Conservation (phyloP, 2,888 invertebrate species). For the Siphlonurus alternatus region DNA sequence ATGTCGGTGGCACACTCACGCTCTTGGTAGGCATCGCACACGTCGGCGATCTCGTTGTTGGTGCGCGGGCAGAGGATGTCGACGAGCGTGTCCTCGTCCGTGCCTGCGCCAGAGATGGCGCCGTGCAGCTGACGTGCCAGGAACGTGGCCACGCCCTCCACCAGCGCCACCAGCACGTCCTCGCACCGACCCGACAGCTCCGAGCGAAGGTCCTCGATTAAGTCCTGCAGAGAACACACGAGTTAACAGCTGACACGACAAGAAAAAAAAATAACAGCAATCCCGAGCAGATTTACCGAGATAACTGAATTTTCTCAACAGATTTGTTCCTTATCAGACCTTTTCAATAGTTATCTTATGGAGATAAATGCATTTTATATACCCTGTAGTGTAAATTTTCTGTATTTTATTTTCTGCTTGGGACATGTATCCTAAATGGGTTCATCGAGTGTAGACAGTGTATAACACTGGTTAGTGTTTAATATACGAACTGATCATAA, state of each 20-base stretch:
- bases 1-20: constrained; percentile 14
- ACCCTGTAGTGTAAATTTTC: too few species aligned
- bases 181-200: constrained; percentile 31
- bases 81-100: constrained; percentile 25
- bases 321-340: too few species aligned
- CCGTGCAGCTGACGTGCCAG: constrained; percentile 28
- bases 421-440: too few species aligned
- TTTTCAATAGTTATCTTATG: too few species aligned
- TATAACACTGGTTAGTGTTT: too few species aligned
- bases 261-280: neutral
- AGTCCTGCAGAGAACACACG: constrained; percentile 17
- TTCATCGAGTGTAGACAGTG: too few species aligned
- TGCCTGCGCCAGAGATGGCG: constrained; percentile 28
- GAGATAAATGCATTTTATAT: too few species aligned
- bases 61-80: constrained; percentile 28
- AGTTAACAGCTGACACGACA: neutral
- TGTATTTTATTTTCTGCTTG: too few species aligned
- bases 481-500: too few species aligned
- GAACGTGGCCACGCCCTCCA: constrained; percentile 26
- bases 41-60: constrained; percentile 22
- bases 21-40: constrained; percentile 17
- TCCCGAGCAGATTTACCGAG: too few species aligned
- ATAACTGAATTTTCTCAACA: too few species aligned
- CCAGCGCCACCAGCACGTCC: constrained; percentile 26
- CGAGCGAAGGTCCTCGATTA: constrained; percentile 23